phyloP scores from a whole-genome alignment of 2,113 vertebrate species.

The Microcebus ravelobensis region DNA sequence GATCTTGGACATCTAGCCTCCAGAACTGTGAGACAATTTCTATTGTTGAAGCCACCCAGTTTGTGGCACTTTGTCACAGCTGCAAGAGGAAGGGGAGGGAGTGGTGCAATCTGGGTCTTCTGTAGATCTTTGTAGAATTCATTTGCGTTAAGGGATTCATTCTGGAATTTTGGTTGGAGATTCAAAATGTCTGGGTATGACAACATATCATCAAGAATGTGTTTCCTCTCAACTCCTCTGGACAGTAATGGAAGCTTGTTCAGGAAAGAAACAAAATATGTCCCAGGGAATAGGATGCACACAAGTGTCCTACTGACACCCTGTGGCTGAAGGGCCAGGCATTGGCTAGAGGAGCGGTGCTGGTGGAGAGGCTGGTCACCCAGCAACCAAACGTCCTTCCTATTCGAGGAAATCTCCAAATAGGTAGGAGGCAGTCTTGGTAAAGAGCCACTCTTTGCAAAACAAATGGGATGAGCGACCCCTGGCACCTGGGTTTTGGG shows the following conservation, averaged over 20 bases:
- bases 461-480: background rate
- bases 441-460: background rate
- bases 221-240: background rate
- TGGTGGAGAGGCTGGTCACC: background rate
- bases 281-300: background rate
- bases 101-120: background rate
- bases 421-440: background rate
- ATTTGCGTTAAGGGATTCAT: background rate
- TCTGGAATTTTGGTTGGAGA: background rate
- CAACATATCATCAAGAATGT: background rate
- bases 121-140: background rate
- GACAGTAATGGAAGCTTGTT: background rate
- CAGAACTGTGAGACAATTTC: background rate
- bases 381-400: background rate
- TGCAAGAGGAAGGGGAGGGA: background rate
- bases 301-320: too few relatives aligned
- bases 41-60: background rate
- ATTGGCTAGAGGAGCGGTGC: background rate
- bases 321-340: background rate
- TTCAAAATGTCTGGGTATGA: background rate
- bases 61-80: background rate
- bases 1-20: background rate
- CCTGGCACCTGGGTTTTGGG: background rate
- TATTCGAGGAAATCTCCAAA: background rate
- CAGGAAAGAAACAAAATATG: background rate